Evolutionary conservation across 2,113 vertebrate genomes (phyloP).

Genomic region (Perca flavescens): DNA sequence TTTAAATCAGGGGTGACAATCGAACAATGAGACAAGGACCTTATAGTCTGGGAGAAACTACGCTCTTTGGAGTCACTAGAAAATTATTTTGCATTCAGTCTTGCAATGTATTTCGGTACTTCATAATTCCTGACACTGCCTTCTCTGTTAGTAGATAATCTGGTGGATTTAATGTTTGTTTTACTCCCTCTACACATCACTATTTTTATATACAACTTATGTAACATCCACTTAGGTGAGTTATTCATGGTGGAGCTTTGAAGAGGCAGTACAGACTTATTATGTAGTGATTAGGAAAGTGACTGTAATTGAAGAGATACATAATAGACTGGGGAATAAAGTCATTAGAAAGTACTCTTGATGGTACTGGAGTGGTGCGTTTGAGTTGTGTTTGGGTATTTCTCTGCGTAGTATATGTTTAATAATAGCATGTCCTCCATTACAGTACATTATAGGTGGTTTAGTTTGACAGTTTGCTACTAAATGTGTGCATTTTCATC

Average conservation of each 20-base stretch:
- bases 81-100: neutral
- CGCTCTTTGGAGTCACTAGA: neutral
- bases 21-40: neutral
- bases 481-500: neutral
- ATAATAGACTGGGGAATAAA: neutral
- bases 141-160: conserved; percentile 41
- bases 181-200: conserved; percentile 27
- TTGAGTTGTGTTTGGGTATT: neutral
- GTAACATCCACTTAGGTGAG: conserved; percentile 36
- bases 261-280: conserved; percentile 6
- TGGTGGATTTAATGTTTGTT: conserved; percentile 32
- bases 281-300: neutral
- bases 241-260: conserved; percentile 30
- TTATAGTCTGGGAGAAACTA: neutral
- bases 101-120: neutral
- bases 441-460: conserved; percentile 7
- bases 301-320: neutral
- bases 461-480: neutral
- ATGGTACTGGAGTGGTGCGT: neutral
- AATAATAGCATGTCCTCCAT: neutral
- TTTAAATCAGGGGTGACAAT: neutral
- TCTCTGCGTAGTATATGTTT: conserved; percentile 3
- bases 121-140: conserved; percentile 24
- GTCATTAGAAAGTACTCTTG: neutral
- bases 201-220: conserved; percentile 53